phyloP scores from a whole-genome alignment of 2,797 vertebrate genomes.

The Stomatorhinus walkeri region DNA sequence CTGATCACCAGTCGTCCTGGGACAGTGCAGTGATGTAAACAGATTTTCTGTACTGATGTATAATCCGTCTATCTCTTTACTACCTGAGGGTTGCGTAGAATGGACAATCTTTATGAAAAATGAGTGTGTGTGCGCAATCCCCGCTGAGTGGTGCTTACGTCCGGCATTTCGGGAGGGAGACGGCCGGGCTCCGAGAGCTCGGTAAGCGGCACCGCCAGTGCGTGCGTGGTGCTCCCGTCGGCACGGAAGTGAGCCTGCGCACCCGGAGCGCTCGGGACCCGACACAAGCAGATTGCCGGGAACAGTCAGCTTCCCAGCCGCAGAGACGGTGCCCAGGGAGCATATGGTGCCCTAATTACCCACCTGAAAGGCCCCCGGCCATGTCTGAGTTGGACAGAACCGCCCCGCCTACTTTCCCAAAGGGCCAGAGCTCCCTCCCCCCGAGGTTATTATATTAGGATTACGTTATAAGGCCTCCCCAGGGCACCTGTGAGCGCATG shows the following conservation, averaged over 20 bases:
- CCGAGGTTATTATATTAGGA: not conserved
- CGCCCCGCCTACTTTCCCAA: not conserved
- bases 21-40: not conserved
- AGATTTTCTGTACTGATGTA: not conserved
- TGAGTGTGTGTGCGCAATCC: not conserved
- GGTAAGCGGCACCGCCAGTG: not conserved
- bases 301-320: slow-evolving; percentile 4
- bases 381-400: slow-evolving; percentile 12
- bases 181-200: not conserved
- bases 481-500: not conserved
- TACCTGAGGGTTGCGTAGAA: slow-evolving; percentile 13
- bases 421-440: not conserved
- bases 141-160: not conserved
- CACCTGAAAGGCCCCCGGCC: slow-evolving; percentile 23
- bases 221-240: not conserved
- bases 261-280: not conserved
- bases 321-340: slow-evolving; percentile 14
- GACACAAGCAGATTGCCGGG: not conserved
- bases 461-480: not conserved
- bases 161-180: not conserved
- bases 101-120: slow-evolving; percentile 42
- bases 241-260: not conserved
- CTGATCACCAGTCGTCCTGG: not conserved
- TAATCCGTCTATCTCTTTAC: not conserved
- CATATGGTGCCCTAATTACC: slow-evolving; percentile 33